phyloP scores from a whole-genome alignment of 53 echinoderm and acorn worm species.

The Temnopleurus reevesii region DNA sequence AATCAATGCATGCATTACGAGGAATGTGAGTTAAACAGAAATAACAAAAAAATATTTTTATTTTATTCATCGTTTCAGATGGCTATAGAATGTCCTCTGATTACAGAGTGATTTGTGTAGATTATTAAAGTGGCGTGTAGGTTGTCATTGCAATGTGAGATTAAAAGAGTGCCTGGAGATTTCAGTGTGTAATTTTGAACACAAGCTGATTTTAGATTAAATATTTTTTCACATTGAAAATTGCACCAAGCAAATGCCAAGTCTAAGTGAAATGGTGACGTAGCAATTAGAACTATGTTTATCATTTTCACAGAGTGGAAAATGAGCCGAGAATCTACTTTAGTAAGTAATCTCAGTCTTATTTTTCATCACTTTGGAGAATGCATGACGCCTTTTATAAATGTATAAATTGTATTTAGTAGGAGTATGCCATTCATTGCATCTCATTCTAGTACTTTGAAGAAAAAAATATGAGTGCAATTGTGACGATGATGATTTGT shows the following conservation, averaged over 20 bases:
- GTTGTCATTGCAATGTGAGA: not conserved
- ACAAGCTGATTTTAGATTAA: not conserved
- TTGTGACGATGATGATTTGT: not conserved
- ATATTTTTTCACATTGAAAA: not conserved
- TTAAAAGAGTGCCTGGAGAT: not conserved
- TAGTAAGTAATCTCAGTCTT: slow-evolving; percentile 39
- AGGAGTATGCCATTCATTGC: not conserved
- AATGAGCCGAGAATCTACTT: slow-evolving; percentile 36
- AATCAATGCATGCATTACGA: slow-evolving; percentile 46
- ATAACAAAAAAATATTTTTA: not conserved
- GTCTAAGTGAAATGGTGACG: not conserved
- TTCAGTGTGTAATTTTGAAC: not conserved
- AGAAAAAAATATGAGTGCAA: slow-evolving; percentile 41
- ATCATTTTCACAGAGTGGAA: slow-evolving; percentile 19
- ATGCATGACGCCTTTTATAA: slow-evolving; percentile 17
- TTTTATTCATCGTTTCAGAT: not conserved
- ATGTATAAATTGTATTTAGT: slow-evolving; percentile 46
- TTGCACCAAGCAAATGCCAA: not conserved
- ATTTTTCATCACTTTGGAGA: slow-evolving; percentile 15
- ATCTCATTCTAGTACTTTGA: not conserved
- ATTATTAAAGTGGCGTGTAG: slow-evolving; percentile 20
- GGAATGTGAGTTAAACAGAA: slow-evolving; percentile 34
- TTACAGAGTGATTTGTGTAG: not conserved
- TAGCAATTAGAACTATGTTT: not conserved
- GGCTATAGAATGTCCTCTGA: not conserved